These are phyloP conservation scores for Schizopygopsis pylzovi DNA, from an alignment of 2,797 vertebrate species.

Conservation along the genomic window DNA sequence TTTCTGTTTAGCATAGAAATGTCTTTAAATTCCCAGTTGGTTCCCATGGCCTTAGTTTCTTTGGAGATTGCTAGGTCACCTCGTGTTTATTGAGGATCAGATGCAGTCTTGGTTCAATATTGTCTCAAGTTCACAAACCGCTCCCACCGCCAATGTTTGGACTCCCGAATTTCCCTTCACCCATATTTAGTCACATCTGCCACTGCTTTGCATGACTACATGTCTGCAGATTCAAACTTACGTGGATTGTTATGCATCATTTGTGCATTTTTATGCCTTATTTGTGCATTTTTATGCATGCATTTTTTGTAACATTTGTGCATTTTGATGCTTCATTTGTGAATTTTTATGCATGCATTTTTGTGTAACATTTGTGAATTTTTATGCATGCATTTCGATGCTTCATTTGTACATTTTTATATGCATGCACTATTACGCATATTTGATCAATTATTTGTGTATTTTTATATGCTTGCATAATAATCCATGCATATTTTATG, in stretches of 20 bases:
- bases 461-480: no score
- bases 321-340: not conserved
- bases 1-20: not conserved
- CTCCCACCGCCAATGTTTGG: slow-evolving; percentile 59
- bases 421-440: no score
- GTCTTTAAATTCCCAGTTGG: not conserved
- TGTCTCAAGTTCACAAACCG: slow-evolving; percentile 59
- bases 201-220: slow-evolving; percentile 22
- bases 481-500: not conserved
- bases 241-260: not conserved
- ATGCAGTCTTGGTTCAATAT: slow-evolving; percentile 66
- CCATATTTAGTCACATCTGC: slow-evolving; percentile 39
- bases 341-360: not conserved
- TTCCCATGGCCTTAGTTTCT: not conserved
- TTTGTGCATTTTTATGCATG: not conserved
- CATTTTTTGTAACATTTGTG: not conserved
- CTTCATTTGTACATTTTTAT: no score
- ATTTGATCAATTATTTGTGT: no score
- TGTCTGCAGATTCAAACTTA: not conserved
- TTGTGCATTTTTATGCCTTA: not conserved
- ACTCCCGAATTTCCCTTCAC: slow-evolving; percentile 47
- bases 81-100: slow-evolving; percentile 20
- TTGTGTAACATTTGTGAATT: not conserved
- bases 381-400: not conserved
- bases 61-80: not conserved